These are phyloP conservation scores for Drosophila hydei DNA, from an alignment of 1,140 invertebrate genomes.

Conservation along the genomic window DNA sequence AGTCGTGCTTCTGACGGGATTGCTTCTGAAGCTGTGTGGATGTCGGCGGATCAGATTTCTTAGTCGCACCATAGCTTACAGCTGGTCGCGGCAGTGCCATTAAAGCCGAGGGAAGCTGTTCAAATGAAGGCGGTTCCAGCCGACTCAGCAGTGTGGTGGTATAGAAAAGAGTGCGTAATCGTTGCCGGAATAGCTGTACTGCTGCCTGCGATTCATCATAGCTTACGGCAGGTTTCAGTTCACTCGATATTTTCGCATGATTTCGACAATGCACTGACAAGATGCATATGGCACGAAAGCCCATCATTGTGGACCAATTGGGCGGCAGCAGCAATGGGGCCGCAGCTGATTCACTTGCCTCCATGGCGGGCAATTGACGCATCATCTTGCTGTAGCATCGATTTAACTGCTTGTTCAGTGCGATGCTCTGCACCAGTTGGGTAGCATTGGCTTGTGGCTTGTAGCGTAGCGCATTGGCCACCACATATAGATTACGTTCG, in stretches of 20 bases:
- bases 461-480: slow-evolving; percentile 30
- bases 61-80: background rate
- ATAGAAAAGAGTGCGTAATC: slow-evolving; percentile 66
- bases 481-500: slow-evolving; percentile 18
- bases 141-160: slow-evolving; percentile 68
- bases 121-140: slow-evolving; percentile 39
- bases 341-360: background rate
- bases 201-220: slow-evolving; percentile 41
- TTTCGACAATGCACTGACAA: slow-evolving; percentile 44
- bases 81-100: slow-evolving; percentile 18
- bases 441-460: background rate
- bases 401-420: slow-evolving; percentile 27
- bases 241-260: background rate
- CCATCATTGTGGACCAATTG: slow-evolving; percentile 73
- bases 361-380: background rate
- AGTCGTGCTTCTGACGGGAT: background rate
- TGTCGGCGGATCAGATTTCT: background rate
- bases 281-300: slow-evolving; percentile 73
- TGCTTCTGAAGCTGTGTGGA: background rate
- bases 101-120: slow-evolving; percentile 44
- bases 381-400: slow-evolving; percentile 43
- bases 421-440: slow-evolving; percentile 8
- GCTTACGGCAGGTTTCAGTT: background rate
- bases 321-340: slow-evolving; percentile 50
- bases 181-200: slow-evolving; percentile 59